Percentiles rank a stretch among this genome's conserved stretches.
These are phyloP conservation scores for Ranitomeya variabilis DNA, from an alignment of 2,113 vertebrate genomes.

Conservation along the genomic window DNA sequence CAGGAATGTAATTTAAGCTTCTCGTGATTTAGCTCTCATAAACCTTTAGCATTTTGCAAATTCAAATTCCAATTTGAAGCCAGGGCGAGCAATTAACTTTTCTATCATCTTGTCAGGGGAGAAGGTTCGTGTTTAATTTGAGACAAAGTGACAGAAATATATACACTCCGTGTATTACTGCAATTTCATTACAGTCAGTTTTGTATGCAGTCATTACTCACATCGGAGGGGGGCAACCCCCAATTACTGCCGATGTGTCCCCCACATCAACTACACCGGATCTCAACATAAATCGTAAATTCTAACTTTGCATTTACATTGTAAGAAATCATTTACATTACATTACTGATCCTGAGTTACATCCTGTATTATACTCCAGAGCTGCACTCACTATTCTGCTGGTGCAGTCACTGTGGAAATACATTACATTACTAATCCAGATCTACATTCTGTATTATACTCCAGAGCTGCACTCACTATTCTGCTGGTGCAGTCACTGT, in stretches of 20 bases:
- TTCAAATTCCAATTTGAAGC: constrained; percentile 91
- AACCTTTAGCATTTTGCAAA: constrained; percentile 91
- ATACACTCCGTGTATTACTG: constrained; percentile 83
- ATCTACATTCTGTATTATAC: no score
- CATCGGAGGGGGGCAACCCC: not conserved
- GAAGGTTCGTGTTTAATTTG: constrained; percentile 88
- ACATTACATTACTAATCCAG: no score
- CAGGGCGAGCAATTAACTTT: constrained; percentile 89
- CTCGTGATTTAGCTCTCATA: constrained; percentile 89
- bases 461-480: no score
- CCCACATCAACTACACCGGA: not conserved
- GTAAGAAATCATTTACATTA: no score
- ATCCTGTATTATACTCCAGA: no score
- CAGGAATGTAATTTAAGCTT: constrained; percentile 90
- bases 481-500: no score
- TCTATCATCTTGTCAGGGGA: constrained; percentile 88
- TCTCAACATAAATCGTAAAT: not conserved
- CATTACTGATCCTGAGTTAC: no score
- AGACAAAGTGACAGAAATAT: constrained; percentile 89
- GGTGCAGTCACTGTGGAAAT: no score
- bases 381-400: no score
- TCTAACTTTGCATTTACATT: not conserved
- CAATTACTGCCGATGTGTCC: not conserved
- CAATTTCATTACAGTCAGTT: constrained; percentile 59
- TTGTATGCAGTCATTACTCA: not conserved